Conservation (phyloP, 2,888 invertebrate genomes). For the Himalopsyche anomala region DNA sequence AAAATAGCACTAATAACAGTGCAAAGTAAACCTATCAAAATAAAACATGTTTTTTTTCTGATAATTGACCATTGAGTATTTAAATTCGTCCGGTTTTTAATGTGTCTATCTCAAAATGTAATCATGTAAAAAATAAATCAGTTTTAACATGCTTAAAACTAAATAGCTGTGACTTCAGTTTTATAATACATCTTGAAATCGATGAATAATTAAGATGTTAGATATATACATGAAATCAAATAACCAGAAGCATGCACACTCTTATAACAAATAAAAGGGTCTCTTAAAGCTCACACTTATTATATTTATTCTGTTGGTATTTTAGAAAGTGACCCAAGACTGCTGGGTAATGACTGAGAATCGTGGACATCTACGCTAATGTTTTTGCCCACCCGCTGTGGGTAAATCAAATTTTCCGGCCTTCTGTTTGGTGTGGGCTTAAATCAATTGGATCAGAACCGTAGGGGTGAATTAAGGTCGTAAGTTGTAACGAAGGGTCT, state of each 20-base stretch:
- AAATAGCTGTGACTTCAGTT: neutral
- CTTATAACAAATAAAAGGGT: too few relatives aligned
- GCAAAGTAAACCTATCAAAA: neutral
- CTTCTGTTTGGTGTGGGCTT: constrained; percentile 34
- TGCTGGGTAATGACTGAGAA: neutral
- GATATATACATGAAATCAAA: too few relatives aligned
- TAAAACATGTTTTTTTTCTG: neutral
- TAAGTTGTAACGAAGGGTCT: constrained; percentile 14
- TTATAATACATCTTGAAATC: neutral
- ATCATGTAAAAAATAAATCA: neutral
- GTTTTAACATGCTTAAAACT: neutral
- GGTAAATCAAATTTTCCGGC: constrained; percentile 18
- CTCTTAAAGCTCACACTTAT: too few relatives aligned
- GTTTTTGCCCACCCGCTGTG: constrained; percentile 37
- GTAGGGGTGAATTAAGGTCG: constrained; percentile 38
- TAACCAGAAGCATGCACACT: too few relatives aligned
- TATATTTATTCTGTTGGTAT: too few relatives aligned
- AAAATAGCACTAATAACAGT: neutral
- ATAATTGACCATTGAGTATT: neutral
- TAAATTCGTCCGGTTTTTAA: neutral
- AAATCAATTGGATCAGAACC: constrained; percentile 38
- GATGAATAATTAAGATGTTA: too few relatives aligned
- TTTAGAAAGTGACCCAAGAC: too few relatives aligned
- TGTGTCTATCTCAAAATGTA: constrained; percentile 11
- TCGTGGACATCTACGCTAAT: constrained; percentile 14